These are phyloP conservation scores for Acronicta alni DNA, from an alignment of 2,888 invertebrate species.

Conservation along the genomic window DNA sequence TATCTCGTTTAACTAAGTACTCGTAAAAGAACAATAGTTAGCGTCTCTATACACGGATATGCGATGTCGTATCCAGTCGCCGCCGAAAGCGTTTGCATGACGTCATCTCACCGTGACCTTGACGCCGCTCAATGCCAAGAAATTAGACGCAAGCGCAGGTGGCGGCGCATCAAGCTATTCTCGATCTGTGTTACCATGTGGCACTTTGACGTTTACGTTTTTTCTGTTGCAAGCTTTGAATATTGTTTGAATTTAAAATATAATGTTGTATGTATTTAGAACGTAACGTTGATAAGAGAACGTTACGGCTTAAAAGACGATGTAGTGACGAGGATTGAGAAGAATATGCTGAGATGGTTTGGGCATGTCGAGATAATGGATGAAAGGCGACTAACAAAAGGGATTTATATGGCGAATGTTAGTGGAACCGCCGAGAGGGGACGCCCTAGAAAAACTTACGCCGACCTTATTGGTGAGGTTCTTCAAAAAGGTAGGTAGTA, in stretches of 20 bases:
- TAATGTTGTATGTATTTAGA: not conserved
- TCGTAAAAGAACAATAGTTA: slow-evolving; percentile 29
- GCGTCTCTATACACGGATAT: slow-evolving; percentile 60
- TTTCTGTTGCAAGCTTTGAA: not conserved
- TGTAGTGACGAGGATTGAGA: too few relatives aligned
- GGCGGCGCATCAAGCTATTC: slow-evolving; percentile 66
- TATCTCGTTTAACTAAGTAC: not conserved
- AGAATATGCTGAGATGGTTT: too few relatives aligned
- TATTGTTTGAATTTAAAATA: not conserved
- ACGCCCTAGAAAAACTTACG: too few relatives aligned
- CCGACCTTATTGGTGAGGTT: too few relatives aligned
- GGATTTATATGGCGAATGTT: too few relatives aligned
- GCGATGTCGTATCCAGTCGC: slow-evolving; percentile 59
- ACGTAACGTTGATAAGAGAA: too few relatives aligned
- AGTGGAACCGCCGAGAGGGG: too few relatives aligned
- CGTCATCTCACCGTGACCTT: slow-evolving; percentile 84
- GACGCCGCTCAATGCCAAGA: slow-evolving; percentile 83
- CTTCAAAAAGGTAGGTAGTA: too few relatives aligned
- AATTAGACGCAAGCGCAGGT: slow-evolving; percentile 72
- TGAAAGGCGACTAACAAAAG: too few relatives aligned
- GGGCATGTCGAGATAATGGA: too few relatives aligned
- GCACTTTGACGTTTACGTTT: slow-evolving; percentile 3
- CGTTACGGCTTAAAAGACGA: too few relatives aligned
- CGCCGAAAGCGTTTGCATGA: slow-evolving; percentile 67
- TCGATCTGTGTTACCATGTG: slow-evolving; percentile 65